Evolutionary conservation across 2,113 vertebrate genomes (phyloP).

Genomic region (Melanerpes aurifrons): DNA sequence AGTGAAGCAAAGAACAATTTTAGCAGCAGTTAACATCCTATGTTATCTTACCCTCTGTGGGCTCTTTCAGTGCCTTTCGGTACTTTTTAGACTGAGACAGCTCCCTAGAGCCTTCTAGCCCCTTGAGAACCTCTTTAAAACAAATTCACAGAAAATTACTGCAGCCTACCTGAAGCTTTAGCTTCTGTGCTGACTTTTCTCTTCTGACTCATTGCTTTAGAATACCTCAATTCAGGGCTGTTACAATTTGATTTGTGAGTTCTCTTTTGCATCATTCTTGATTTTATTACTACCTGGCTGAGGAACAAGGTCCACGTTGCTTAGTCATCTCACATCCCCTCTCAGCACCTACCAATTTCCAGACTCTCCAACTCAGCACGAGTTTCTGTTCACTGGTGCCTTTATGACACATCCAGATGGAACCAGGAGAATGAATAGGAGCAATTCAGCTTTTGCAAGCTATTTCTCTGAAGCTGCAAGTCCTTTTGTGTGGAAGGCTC

Average conservation of each 20-base stretch:
- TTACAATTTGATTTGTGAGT: neutral
- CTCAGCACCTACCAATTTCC: conserved; percentile 4
- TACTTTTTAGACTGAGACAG: neutral
- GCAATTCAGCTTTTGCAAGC: neutral
- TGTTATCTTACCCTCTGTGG: neutral
- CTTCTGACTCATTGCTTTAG: neutral
- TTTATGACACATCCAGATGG: neutral
- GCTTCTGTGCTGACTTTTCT: neutral
- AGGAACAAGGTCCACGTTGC: neutral
- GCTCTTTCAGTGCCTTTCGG: neutral
- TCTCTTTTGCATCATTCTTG: neutral
- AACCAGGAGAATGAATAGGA: neutral
- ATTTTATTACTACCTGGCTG: neutral
- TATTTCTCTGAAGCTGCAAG: neutral
- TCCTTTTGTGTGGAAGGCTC: neutral
- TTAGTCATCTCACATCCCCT: neutral
- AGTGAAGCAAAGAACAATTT: neutral
- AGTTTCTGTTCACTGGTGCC: neutral
- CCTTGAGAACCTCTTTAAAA: neutral
- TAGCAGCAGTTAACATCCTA: neutral
- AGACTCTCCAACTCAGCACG: neutral
- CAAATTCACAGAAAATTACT: neutral
- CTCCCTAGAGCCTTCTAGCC: neutral
- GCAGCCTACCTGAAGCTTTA: neutral
- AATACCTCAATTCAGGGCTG: neutral